Evolutionary conservation across 2,888 invertebrate genomes (phyloP), one percentile per base, ranked within the genome.

Genomic region (Mellilla xanthometata): DNA sequence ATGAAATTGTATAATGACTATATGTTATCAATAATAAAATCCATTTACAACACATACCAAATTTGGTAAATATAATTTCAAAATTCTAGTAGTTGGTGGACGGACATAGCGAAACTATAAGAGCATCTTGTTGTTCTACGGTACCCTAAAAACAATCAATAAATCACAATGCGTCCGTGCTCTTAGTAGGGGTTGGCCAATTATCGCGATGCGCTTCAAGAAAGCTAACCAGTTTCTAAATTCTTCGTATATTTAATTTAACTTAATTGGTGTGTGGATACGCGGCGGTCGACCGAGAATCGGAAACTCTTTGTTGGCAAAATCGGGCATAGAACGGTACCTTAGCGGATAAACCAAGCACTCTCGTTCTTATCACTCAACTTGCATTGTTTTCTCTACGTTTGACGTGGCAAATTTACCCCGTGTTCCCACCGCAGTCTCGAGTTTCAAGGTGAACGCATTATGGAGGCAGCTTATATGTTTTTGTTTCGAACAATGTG

Each of bases 201-300:
- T 89, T 89, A 89, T 77, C 61, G 67, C 84, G 88, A 79, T 86
- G 81, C 88, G 88, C 87, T 88, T 82, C 84, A 84, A 85, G 86
- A 82, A 87, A 87, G 85, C 80, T 81, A 82, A 85, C 78, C 80
- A 85, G 84, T 89, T 88, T 88, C 89, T 89, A 89, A 87, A 88
- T 88, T 88, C 88, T 88, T 84, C 80, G 84, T 87, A 83, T 86
- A 81, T 86, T 85, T 86, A 84, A 48, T 87, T 85, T 77, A 82
- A 75, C 82, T 85, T 86, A 88, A 89, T 88, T 87, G 82, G 81
- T 83, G 80, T 83, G 80, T 82, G 73, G 80, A 81, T 84, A 76
- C 77, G 76, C 72, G 68, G 73, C 66, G 84, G 78, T 77, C 77
- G 81, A 87, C 85, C 85, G 83, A 83, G 80, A 84, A 83, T 84